Evolutionary conservation across 2,113 vertebrate species (phyloP).

Genomic region (Nestor notabilis): DNA sequence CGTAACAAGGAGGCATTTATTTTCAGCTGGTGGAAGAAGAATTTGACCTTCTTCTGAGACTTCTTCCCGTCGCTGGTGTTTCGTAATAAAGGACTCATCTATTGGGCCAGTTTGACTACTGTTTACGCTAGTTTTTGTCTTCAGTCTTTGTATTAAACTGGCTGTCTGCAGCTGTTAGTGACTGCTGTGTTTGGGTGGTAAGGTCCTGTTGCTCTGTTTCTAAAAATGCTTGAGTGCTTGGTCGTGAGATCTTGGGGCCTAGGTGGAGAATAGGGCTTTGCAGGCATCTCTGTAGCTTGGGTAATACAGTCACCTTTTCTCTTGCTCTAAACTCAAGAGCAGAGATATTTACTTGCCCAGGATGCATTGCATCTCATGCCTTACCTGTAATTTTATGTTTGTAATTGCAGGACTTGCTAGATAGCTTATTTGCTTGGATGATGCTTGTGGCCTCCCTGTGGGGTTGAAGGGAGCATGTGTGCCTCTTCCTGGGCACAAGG

Average conservation of each 20-base stretch:
- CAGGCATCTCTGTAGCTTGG: not conserved
- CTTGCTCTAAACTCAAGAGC: not conserved
- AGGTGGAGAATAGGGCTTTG: not conserved
- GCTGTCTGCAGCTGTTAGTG: rapidly evolving
- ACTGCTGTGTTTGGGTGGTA: not conserved
- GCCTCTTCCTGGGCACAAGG: not conserved
- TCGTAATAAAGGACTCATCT: not conserved
- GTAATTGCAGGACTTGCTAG: not conserved
- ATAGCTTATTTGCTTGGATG: not conserved
- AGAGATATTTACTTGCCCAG: not conserved
- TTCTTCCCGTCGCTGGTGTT: not conserved
- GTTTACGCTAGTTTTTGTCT: not conserved
- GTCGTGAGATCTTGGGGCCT: not conserved
- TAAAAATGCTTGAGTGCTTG: not conserved
- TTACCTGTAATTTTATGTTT: not conserved
- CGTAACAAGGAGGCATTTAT: not conserved
- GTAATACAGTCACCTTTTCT: not conserved
- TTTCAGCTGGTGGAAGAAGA: not conserved
- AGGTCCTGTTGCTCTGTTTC: not conserved
- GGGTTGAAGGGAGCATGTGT: not conserved
- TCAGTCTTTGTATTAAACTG: not conserved
- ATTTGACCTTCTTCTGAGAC: not conserved
- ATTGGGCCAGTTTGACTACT: not conserved
- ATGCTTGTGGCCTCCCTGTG: not conserved
- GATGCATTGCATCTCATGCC: not conserved